Percentiles rank a stretch among this genome's conserved stretches.
These are phyloP conservation scores for Siderastrea siderea DNA, from an alignment of 92 coral and sea anemone species.

Conservation along the genomic window DNA sequence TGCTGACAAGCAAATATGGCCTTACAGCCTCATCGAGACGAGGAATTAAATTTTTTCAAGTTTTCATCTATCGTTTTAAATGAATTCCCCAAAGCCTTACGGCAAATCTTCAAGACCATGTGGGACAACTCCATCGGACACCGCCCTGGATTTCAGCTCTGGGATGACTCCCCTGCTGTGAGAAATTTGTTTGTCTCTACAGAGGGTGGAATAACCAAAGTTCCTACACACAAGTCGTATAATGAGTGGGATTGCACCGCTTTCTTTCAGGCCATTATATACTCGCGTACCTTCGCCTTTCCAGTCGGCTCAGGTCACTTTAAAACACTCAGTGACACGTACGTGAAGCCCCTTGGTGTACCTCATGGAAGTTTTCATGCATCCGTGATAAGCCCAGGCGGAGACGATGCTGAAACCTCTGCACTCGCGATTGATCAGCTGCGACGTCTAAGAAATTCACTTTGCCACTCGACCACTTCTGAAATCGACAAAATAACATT, in stretches of 20 bases:
- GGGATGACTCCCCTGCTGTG: slow-evolving; percentile 63
- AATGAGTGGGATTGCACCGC: slow-evolving; percentile 40
- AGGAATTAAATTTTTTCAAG: neutral
- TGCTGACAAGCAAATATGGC: neutral
- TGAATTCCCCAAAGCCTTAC: neutral
- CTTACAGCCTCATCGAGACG: neutral
- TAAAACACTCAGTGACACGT: neutral
- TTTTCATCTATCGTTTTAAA: neutral
- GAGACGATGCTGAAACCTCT: neutral
- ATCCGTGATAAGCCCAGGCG: neutral
- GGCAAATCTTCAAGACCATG: neutral
- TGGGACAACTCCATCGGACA: neutral
- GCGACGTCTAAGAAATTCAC: neutral
- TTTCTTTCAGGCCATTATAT: neutral
- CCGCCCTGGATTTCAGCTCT: slow-evolving; percentile 25
- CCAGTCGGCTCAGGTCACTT: too few relatives aligned
- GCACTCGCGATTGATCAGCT: neutral
- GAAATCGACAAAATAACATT: neutral
- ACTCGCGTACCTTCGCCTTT: neutral
- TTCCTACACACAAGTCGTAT: slow-evolving; percentile 6
- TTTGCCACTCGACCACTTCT: neutral
- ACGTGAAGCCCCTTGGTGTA: neutral
- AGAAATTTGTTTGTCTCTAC: slow-evolving; percentile 26
- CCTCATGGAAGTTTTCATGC: neutral
- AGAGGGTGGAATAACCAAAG: neutral